These are phyloP conservation scores for Zaprionus camerounensis DNA, from an alignment of 1,140 invertebrate genomes.

Conservation along the genomic window DNA sequence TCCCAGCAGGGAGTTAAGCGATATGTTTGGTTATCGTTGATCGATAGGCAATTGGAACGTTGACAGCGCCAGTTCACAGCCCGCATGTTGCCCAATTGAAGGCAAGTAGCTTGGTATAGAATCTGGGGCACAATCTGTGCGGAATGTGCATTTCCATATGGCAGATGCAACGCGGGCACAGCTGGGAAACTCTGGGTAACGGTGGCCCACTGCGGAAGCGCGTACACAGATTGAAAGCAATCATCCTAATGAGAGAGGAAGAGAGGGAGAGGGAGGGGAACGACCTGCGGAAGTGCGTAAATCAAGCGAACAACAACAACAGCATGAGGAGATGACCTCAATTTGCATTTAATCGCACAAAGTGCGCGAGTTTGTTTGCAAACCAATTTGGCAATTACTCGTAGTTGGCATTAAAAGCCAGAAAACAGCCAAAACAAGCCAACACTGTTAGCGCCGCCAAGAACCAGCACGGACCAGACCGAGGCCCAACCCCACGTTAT, in stretches of 20 bases:
- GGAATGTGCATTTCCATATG: slow-evolving; percentile 36
- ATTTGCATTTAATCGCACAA: slow-evolving; percentile 55
- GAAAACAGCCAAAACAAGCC: slow-evolving; percentile 20
- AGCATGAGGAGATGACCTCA: slow-evolving; percentile 55
- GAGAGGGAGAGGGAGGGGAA: background rate
- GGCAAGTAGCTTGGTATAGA: slow-evolving; percentile 25
- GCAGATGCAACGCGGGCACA: slow-evolving; percentile 28
- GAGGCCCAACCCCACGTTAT: background rate
- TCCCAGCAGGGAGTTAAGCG: slow-evolving; percentile 24
- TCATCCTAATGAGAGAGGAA: slow-evolving; percentile 57
- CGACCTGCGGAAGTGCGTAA: slow-evolving; percentile 74
- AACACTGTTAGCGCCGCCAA: slow-evolving; percentile 14
- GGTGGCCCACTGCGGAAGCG: slow-evolving; percentile 52
- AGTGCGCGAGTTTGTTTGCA: slow-evolving; percentile 17
- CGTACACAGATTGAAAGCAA: slow-evolving; percentile 59
- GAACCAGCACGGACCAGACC: background rate
- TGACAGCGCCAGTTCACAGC: slow-evolving; percentile 7
- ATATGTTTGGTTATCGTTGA: slow-evolving; percentile 27
- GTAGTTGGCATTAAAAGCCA: slow-evolving; percentile 26
- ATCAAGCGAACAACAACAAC: slow-evolving; percentile 57
- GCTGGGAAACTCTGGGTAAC: slow-evolving; percentile 7
- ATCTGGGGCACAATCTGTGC: slow-evolving; percentile 59
- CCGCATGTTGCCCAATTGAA: slow-evolving; percentile 42
- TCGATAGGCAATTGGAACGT: slow-evolving; percentile 33
- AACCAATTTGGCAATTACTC: slow-evolving; percentile 73